Evolutionary conservation across 2,797 vertebrate species (phyloP), one percentile per base, ranked within the genome.

Genomic region (Adrianichthys oophorus): DNA sequence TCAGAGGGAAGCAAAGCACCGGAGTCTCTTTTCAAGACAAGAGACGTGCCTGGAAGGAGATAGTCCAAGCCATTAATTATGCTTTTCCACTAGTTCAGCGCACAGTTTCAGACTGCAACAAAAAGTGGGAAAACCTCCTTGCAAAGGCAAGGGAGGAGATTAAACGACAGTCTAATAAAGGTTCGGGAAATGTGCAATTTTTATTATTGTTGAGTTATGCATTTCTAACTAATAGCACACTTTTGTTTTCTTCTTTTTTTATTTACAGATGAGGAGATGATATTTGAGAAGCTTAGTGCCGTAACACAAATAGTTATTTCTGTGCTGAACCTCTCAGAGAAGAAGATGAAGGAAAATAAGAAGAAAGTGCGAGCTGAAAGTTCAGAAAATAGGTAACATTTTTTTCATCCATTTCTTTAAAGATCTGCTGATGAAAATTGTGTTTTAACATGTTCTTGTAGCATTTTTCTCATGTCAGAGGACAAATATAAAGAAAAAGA

Each of bases 41-140:
- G 65, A 84, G 74, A 67, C 59, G 72, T 47, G 81, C 81, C 17
- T 86, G 85, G 85, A 80, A 82, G n/a, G 80, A 72, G 18, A 84
- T 85, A 29, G 19, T 73, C 15, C 70, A 73, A 16, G 55, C 68
- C 40, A 78, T 87, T 55, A 86, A 86, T 21, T 15, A 16, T n/a
- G 62, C 79, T 18, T 87, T 85, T 18, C 85, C 87, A 56, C 68
- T 82, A 14, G 66, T 72, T 40, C 74, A 84, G 19, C 69, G 78
- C 1, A 81, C 77, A 16, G 76, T 80, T 29, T 77, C 65, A 29
- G 85, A 89, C 68, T 87, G 82, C 56, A 86, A 77, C 55, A 84
- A 87, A 66, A 87, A 88, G 65, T 87, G 83, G 84, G 80, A 86
- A 59, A 89, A 87, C 64, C 57, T 85, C 47, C 44, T 82, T 21